phyloP scores from a whole-genome alignment of 2,888 invertebrate genomes.

The Adelphocoris suturalis region DNA sequence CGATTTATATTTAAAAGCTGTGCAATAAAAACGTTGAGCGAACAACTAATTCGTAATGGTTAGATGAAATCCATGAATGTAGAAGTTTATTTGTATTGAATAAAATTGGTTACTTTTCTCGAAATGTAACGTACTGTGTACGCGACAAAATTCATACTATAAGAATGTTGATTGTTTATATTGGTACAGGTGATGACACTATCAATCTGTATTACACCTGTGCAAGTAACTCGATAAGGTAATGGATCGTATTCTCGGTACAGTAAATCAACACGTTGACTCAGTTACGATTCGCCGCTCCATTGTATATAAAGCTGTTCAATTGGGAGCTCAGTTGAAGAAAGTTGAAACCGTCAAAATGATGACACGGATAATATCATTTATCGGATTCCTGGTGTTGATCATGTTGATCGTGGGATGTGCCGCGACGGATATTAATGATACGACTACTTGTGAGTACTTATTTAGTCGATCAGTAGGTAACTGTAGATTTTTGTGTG shows the following conservation, averaged over 20 bases:
- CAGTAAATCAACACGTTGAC: not conserved
- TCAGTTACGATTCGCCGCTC: not conserved
- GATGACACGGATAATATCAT: not conserved
- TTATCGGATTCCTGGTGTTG: not conserved
- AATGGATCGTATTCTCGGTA: not conserved
- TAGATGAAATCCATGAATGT: too few relatives aligned
- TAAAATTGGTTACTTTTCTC: too few relatives aligned
- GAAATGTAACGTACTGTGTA: too few relatives aligned
- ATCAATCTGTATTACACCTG: too few relatives aligned
- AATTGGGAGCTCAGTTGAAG: not conserved
- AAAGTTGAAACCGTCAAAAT: not conserved
- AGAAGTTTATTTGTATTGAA: too few relatives aligned
- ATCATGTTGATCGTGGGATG: not conserved
- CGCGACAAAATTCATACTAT: too few relatives aligned
- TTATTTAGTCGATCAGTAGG: too few relatives aligned
- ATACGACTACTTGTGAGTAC: not conserved
- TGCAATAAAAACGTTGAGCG: not conserved
- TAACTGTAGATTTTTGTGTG: too few relatives aligned
- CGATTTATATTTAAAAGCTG: not conserved
- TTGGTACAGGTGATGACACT: too few relatives aligned
- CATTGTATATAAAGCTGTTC: not conserved
- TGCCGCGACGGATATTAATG: not conserved
- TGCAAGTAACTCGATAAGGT: too few relatives aligned
- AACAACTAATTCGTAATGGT: too few relatives aligned
- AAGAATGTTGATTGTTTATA: too few relatives aligned